A percentile compares a stretch with the other conserved stretches of the same genome.
phyloP scores from a whole-genome alignment of 2,113 vertebrate species.

The Ciconia maguari region DNA sequence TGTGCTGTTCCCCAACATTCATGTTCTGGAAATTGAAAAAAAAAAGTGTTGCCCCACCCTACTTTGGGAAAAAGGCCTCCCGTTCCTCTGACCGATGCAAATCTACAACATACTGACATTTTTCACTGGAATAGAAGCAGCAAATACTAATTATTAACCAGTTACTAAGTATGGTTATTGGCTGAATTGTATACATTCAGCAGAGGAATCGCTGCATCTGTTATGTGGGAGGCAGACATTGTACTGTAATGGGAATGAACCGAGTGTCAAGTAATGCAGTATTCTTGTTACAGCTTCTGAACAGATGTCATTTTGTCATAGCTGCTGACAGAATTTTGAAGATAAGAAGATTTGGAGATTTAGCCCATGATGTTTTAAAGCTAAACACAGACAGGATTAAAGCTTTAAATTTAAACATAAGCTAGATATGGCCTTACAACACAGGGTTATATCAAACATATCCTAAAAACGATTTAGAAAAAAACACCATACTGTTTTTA shows the following conservation, averaged over 20 bases:
- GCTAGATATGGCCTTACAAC: not conserved
- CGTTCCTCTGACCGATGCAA: not conserved
- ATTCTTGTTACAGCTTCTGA: not conserved
- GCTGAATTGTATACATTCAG: not conserved
- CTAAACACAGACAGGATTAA: constrained; percentile 52
- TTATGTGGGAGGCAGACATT: not conserved
- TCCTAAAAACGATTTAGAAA: not conserved
- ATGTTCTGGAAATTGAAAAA: not conserved
- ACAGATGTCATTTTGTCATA: constrained; percentile 57
- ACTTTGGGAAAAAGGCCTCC: not conserved
- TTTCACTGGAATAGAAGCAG: not conserved
- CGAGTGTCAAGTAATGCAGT: not conserved
- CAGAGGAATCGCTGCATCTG: not conserved
- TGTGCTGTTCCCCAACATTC: not conserved
- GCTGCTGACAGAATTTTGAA: constrained; percentile 53
- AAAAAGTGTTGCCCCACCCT: not conserved
- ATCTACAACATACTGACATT: not conserved
- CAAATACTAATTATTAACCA: not conserved
- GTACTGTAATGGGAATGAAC: not conserved
- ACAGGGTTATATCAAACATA: not conserved
- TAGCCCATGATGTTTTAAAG: constrained; percentile 25
- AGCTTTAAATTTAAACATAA: constrained; percentile 54
- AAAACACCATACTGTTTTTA: not conserved
- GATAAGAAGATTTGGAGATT: constrained; percentile 64
- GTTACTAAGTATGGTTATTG: not conserved